Conservation (phyloP, 2,888 invertebrate genomes). For the Odiellus spinosus region DNA sequence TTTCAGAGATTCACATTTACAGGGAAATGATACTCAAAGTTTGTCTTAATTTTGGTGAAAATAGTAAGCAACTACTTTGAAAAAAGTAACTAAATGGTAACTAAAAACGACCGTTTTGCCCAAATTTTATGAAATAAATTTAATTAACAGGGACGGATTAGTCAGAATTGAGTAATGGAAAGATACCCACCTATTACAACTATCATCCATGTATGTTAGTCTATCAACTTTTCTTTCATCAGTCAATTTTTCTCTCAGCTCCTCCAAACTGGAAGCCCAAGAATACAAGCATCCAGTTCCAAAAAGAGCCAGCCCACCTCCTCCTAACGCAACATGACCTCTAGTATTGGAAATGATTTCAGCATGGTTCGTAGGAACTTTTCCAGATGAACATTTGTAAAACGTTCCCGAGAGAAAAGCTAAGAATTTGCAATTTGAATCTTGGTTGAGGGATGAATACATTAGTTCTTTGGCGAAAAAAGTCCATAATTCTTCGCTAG, state of each 20-base stretch:
- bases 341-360: slow-evolving; percentile 40
- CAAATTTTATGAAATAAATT: too few relatives aligned
- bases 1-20: too few relatives aligned
- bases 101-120: too few relatives aligned
- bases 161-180: too few relatives aligned
- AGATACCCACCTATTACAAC: slow-evolving; percentile 58
- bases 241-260: slow-evolving; percentile 46
- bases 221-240: slow-evolving; percentile 50
- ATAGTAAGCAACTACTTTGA: too few relatives aligned
- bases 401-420: slow-evolving; percentile 76
- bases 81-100: too few relatives aligned
- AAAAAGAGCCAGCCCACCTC: slow-evolving; percentile 77
- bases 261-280: slow-evolving; percentile 58
- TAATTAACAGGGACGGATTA: too few relatives aligned
- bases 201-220: slow-evolving; percentile 66
- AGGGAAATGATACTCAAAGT: too few relatives aligned
- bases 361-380: slow-evolving; percentile 7
- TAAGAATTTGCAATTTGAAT: slow-evolving; percentile 58
- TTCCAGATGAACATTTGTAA: slow-evolving; percentile 40
- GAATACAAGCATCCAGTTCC: slow-evolving; percentile 78
- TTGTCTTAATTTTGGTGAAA: too few relatives aligned
- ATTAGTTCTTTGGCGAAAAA: slow-evolving; percentile 69
- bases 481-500: slow-evolving; percentile 66
- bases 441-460: slow-evolving; percentile 44
- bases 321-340: slow-evolving; percentile 77